phyloP scores from a whole-genome alignment of 2,888 invertebrate species.

The Dryadula phaetusa region DNA sequence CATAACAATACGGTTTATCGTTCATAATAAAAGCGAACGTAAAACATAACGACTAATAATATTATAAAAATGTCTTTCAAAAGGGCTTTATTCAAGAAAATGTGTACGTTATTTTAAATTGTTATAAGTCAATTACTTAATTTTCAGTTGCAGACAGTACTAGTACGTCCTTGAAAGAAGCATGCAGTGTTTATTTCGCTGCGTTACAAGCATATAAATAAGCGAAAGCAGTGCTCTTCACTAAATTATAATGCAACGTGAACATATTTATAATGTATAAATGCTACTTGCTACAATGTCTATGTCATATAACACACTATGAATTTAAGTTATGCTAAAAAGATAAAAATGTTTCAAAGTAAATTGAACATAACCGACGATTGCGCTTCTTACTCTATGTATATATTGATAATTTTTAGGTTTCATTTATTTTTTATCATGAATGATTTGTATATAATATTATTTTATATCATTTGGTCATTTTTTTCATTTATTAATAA shows the following conservation, averaged over 20 bases:
- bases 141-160: constrained; percentile 17
- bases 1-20: constrained; percentile 31
- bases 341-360: not conserved
- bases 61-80: not conserved
- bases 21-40: not conserved
- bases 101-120: not conserved
- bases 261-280: constrained; percentile 32
- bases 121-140: constrained; percentile 1
- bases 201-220: constrained; percentile 50
- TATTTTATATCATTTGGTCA: too few relatives aligned
- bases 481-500: too few relatives aligned
- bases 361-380: not conserved
- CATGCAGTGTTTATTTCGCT: constrained; percentile 12
- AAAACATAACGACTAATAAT: not conserved
- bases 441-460: too few relatives aligned
- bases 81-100: not conserved
- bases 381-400: not conserved
- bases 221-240: constrained; percentile 57
- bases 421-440: not conserved
- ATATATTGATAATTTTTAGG: not conserved
- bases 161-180: constrained; percentile 32
- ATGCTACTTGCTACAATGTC: constrained; percentile 12
- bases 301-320: constrained; percentile 6
- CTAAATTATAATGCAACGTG: constrained; percentile 58
- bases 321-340: not conserved